Conservation (phyloP, 2,797 vertebrate genomes). For the Pangasius djambal region DNA sequence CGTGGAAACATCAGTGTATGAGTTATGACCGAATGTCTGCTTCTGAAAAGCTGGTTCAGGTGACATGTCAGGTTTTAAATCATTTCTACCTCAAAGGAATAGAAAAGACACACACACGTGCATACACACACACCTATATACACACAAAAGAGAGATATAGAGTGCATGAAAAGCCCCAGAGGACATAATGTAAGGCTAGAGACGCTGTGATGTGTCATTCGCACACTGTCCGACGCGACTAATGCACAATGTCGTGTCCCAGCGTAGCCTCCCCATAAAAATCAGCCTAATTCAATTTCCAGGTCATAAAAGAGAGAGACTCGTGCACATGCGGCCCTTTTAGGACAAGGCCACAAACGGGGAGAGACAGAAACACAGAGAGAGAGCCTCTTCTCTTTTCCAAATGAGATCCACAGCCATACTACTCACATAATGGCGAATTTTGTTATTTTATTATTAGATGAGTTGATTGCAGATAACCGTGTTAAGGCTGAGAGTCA, state of each 20-base stretch:
- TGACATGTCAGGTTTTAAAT: slow-evolving; percentile 40
- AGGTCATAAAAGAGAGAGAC: slow-evolving; percentile 52
- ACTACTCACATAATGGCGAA: slow-evolving; percentile 52
- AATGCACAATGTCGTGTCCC: slow-evolving; percentile 59
- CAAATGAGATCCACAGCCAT: slow-evolving; percentile 49
- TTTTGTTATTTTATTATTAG: slow-evolving; percentile 61
- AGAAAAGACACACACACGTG: background rate
- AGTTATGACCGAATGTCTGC: slow-evolving; percentile 29
- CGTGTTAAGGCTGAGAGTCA: slow-evolving; percentile 50
- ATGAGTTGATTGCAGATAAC: slow-evolving; percentile 63
- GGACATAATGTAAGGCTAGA: slow-evolving; percentile 35
- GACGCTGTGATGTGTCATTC: slow-evolving; percentile 51
- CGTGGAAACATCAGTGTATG: slow-evolving; percentile 11
- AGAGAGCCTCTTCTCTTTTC: background rate
- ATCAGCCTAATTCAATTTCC: slow-evolving; percentile 60
- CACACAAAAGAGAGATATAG: slow-evolving; percentile 9
- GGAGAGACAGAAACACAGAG: slow-evolving; percentile 8
- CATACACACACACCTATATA: background rate
- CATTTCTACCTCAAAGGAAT: slow-evolving; percentile 27
- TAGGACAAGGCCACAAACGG: slow-evolving; percentile 30
- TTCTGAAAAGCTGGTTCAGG: slow-evolving; percentile 36
- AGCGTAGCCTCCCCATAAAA: slow-evolving; percentile 58
- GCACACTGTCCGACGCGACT: slow-evolving; percentile 40
- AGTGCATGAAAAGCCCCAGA: slow-evolving; percentile 28
- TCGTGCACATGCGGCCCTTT: slow-evolving; percentile 43